Base-by-base conservation (phyloP, 2,797 vertebrate species). In the Limnodromus scolopaceus region DNA sequence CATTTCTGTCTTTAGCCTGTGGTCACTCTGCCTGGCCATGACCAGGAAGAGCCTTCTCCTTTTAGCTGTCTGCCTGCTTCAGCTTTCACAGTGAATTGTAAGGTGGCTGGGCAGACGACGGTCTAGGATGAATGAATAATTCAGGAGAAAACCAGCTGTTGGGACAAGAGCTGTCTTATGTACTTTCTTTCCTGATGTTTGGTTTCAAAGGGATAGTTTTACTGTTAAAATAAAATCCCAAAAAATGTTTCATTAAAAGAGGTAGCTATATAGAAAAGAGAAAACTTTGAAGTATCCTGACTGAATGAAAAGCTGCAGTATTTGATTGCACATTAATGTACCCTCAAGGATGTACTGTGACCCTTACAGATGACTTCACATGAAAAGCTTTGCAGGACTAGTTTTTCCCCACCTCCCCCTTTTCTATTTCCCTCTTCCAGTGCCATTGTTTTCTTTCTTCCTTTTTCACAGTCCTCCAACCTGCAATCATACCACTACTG, bases 341-440 rank as follows among this genome's bases (percentile, higher is more conserved):
- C 32, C 11, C 30, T 83, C 10, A 10, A 43, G 68, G 30, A 51
- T 70, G 15, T 80, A 16, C 28, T 82, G 6, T 2, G 13, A 14
- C 86, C 34, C 43, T 81, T 77, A 68, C 16, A 57, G 28, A 36
- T 61, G 39, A 45, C 55, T 81, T 93, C 24, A 55, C 72, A 36
- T 1, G 8, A 45, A 81, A 83, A 15, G 16, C 8, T 77, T 77
- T 75, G 22, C 19, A 64, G n/a, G 15, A 66, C 13, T 70, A 0
- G 14, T 66, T 81, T 18, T 57, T 6, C 1, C 5, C 0, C 5
- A 49, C 24, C 5, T n/a, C 16, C 4, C 2, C 2, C 16, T 75
- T 77, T 92, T 83, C 25, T 54, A 0, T 61, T 86, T 30, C 6
- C 7, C 11, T 76, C 25, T 48, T 68, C 20, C 13, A 69, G 20